phyloP scores from a whole-genome alignment of 2,888 invertebrate species.

The Leptogaster cylindrica region DNA sequence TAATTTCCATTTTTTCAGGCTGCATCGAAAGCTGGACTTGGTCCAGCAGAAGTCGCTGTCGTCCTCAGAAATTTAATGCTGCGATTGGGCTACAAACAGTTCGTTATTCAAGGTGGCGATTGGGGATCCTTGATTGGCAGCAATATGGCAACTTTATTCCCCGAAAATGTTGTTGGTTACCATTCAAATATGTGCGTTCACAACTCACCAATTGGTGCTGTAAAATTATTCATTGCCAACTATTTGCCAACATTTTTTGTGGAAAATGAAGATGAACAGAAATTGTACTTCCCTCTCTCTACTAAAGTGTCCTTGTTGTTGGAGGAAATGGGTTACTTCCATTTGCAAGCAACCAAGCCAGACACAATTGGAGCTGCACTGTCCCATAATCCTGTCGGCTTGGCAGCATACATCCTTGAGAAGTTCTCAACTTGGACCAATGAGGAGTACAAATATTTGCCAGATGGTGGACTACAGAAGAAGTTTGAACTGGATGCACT shows the following conservation, averaged over 20 bases:
- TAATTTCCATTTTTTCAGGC: conserved; percentile 57
- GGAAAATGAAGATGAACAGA: conserved; percentile 59
- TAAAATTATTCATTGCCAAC: conserved; percentile 61
- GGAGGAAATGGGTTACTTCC: conserved; percentile 66
- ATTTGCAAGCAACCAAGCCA: conserved; percentile 82
- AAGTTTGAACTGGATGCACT: conserved; percentile 73
- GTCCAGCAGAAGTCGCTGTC: conserved; percentile 63
- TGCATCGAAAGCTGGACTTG: conserved; percentile 67
- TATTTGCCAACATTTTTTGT: conserved; percentile 66
- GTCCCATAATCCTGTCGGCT: conserved; percentile 77
- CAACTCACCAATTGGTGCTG: conserved; percentile 52
- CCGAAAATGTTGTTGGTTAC: conserved; percentile 63
- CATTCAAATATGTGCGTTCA: conserved; percentile 68
- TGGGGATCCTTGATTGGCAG: conserved; percentile 73
- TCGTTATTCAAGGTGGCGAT: conserved; percentile 75
- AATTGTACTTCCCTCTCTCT: conserved; percentile 59
- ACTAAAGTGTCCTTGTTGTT: conserved; percentile 48
- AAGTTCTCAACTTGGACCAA: conserved; percentile 82
- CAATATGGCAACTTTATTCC: conserved; percentile 67
- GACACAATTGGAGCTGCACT: conserved; percentile 78
- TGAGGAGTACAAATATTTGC: conserved; percentile 60
- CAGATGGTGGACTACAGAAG: conserved; percentile 72
- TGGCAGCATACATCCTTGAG: conserved; percentile 83
- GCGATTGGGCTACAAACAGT: conserved; percentile 67
- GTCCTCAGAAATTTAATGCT: conserved; percentile 69